A percentile compares a stretch with the other conserved stretches of the same genome.
These are phyloP conservation scores for human (Homo sapiens) DNA, from an alignment of 2,113 vertebrate species.

Conservation along the genomic window GRCh38 chr11:32053001-32053500, in stretches of 20 bases:
- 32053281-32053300: rapidly evolving
- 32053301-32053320: background rate
- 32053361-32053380: background rate
- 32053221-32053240: background rate
- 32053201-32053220: background rate
- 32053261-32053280: too few species aligned
- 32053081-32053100: background rate
- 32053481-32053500: background rate
- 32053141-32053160: background rate
- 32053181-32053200: background rate
- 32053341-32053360: background rate
- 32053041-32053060: background rate
- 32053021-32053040: background rate
- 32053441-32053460: background rate
- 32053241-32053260: background rate
- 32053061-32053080: background rate
- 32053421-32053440: background rate
- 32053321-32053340: background rate
- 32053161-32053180: background rate
- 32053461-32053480: background rate
- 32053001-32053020: background rate
- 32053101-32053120: background rate
- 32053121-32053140: background rate
- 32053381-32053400: background rate
- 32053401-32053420: background rate